Evolutionary conservation across 53 echinoderm and acorn worm genomes (phyloP), one percentile per base, ranked within the genome.

Genomic region (Arbacia lixula): DNA sequence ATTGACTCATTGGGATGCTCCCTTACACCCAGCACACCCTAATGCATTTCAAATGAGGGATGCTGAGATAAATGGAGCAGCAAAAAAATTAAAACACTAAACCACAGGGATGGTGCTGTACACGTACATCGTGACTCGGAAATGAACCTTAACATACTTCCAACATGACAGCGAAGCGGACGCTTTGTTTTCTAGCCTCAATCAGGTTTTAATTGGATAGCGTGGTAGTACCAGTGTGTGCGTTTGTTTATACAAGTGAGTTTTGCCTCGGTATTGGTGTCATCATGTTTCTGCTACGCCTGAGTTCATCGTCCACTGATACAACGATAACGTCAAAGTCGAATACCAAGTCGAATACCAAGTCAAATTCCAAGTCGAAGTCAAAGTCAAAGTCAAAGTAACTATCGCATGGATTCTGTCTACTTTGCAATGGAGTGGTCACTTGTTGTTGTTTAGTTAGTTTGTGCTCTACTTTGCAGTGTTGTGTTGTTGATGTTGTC

Each of bases 391-490:
- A n/a, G n/a, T n/a, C 74, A 74, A 74, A 74, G 74, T 74, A 74
- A 74, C 50, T 74, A 74, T 74, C 46, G 51, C 69, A 69, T 69
- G 69, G 43, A n/a, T n/a, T n/a, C n/a, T n/a, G n/a, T n/a, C n/a
- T n/a, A n/a, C n/a, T n/a, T n/a, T n/a, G n/a, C n/a, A n/a, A n/a
- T n/a, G n/a, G n/a, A n/a, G n/a, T n/a, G n/a, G n/a, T n/a, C n/a
- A n/a, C n/a, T n/a, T n/a, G n/a, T n/a, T n/a, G n/a, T n/a, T n/a
- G n/a, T n/a, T n/a, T n/a, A n/a, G n/a, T n/a, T n/a, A n/a, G n/a
- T n/a, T n/a, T n/a, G n/a, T n/a, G n/a, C n/a, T n/a, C n/a, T n/a
- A n/a, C n/a, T n/a, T n/a, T n/a, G n/a, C n/a, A n/a, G n/a, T n/a
- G n/a, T n/a, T n/a, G n/a, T n/a, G n/a, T n/a, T n/a, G n/a, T n/a